Evolutionary conservation across 2,888 invertebrate species (phyloP), one percentile per base, ranked within the genome.

Genomic region (Drosophila melanocephala): DNA sequence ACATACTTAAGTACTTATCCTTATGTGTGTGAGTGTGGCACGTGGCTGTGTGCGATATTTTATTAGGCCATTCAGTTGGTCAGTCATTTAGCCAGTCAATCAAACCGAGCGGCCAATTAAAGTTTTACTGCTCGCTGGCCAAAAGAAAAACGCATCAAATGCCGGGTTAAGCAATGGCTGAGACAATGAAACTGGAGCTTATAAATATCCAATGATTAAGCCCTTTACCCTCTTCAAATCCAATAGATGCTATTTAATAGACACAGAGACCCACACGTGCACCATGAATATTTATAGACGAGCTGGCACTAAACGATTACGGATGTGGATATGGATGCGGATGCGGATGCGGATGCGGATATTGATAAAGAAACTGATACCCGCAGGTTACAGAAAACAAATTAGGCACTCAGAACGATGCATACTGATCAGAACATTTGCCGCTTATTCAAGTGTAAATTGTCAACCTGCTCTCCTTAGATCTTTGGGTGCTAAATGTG

Each of bases 21-120:
- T 47, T 52, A 30, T 58, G 52, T 42, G 57, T 67, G 57, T 39
- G 37, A 16, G 9, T 9, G 9, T 47, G 47, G 44, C 22, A 44
- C 16, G 26, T 47, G 47, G 22, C 47, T 33, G 68, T 69, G 58
- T 55, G 66, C 56, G 72, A 83, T 83, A 85, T 86, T 86, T 85
- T 85, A 85, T 85, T 86, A 84, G 85, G 87, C 79, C 83, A 86
- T 81, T 85, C 87, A 83, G 84, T 86, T 76, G 86, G 86, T 79
- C 84, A 86, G 87, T 86, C 87, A 84, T 85, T 86, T 84, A 79
- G 84, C 74, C 84, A 87, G 87, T 85, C 85, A 85, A 87, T 85
- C 85, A 85, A 84, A 79, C 79, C 59, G 77, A 83, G 75, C 74
- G 79, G 81, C 83, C 87, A 85, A 87, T 85, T 85, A 85, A 85